Conservation (phyloP, 2,888 invertebrate species). For the Lepidocyrtinus sp. region DNA sequence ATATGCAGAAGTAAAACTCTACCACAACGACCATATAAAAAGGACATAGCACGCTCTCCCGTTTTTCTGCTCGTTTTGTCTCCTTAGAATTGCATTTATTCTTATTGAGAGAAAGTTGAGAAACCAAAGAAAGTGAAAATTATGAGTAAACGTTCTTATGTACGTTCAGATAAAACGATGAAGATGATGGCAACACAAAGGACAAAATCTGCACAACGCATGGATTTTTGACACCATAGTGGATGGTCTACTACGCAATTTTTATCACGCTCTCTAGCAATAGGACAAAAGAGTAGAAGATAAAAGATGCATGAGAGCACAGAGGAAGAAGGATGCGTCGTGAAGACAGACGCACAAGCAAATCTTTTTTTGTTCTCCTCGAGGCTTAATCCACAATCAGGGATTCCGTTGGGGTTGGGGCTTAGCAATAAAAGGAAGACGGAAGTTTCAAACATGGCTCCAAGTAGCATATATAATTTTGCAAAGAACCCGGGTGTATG, state of each 20-base stretch:
- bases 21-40: not conserved
- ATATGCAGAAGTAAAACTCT: not conserved
- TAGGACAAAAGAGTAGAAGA: no score
- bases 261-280: no score
- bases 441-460: not conserved
- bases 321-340: not conserved
- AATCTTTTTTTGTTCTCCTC: constrained; percentile 8
- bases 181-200: not conserved
- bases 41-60: not conserved
- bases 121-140: not conserved
- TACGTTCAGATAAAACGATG: not conserved
- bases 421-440: not conserved
- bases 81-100: not conserved
- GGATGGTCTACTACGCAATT: no score
- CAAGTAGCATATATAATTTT: not conserved
- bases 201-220: no score
- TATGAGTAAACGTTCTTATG: no score
- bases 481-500: not conserved
- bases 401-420: not conserved
- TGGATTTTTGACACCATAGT: no score
- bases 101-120: not conserved
- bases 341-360: constrained; percentile 4
- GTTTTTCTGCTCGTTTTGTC: not conserved
- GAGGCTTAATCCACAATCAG: constrained; percentile 25
- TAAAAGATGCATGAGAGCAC: not conserved